Evolutionary conservation across 2,797 vertebrate species (phyloP).

Genomic region (Pipistrellus pygmaeus): DNA sequence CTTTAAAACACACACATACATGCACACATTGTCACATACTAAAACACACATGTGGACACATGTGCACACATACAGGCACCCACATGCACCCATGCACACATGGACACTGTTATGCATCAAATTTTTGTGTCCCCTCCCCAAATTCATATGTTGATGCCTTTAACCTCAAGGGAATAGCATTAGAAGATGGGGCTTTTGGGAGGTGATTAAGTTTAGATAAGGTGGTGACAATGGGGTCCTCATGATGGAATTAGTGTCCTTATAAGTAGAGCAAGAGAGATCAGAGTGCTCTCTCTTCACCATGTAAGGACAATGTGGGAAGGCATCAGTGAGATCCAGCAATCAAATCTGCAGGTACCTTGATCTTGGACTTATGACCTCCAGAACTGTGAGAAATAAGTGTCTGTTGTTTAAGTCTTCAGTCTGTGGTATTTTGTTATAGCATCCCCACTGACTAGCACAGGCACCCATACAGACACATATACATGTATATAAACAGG

Average conservation of each 20-base stretch:
- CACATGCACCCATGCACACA: background rate
- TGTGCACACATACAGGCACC: accelerated
- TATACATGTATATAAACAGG: background rate
- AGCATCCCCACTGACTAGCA: background rate
- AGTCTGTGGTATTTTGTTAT: background rate
- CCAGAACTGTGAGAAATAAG: background rate
- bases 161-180: background rate
- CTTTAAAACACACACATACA: background rate
- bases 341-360: background rate
- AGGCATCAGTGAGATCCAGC: background rate
- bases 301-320: background rate
- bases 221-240: background rate
- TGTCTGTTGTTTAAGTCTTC: background rate
- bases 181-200: background rate
- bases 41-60: background rate
- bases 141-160: background rate
- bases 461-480: background rate
- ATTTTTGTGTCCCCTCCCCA: background rate
- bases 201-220: background rate
- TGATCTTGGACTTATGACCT: background rate
- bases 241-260: background rate
- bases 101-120: background rate
- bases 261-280: background rate
- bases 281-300: background rate
- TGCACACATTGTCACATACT: background rate